Conservation (phyloP, 2,888 invertebrate species). For the Deladenus siricidicola region DNA sequence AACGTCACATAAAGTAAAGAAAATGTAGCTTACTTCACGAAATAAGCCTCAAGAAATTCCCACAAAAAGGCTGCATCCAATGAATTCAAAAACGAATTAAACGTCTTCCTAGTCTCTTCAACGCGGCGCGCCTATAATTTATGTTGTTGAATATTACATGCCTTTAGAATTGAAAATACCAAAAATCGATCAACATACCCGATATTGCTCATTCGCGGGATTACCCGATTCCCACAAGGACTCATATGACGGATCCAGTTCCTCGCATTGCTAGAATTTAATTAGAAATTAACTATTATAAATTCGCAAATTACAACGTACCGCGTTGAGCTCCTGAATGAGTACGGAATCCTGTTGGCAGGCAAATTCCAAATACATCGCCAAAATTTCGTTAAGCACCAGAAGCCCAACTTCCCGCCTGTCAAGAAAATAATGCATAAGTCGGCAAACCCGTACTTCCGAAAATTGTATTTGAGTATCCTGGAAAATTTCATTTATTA, state of each 20-base stretch:
- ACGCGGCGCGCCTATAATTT: conserved; percentile 23
- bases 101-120: conserved; percentile 70
- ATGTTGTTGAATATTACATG: background rate
- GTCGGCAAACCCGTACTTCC: conserved; percentile 62
- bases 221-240: background rate
- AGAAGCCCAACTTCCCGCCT: conserved; percentile 75
- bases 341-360: background rate
- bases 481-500: conserved; percentile 7
- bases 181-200: background rate
- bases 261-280: conserved; percentile 23
- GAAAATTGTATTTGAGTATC: conserved; percentile 47
- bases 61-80: conserved; percentile 78
- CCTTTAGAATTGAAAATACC: background rate
- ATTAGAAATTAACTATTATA: background rate
- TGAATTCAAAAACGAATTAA: conserved; percentile 73
- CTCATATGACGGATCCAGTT: conserved; percentile 27
- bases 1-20: background rate
- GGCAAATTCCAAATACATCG: conserved; percentile 65
- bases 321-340: background rate
- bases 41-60: conserved; percentile 64
- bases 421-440: conserved; percentile 74
- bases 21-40: conserved; percentile 34
- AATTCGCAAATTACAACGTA: background rate
- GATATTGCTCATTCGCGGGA: background rate
- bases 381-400: conserved; percentile 69